A percentile compares a stretch with the other conserved stretches of the same genome.
These are phyloP conservation scores for Bombus superbus DNA, from an alignment of 1,140 invertebrate species.

Conservation along the genomic window DNA sequence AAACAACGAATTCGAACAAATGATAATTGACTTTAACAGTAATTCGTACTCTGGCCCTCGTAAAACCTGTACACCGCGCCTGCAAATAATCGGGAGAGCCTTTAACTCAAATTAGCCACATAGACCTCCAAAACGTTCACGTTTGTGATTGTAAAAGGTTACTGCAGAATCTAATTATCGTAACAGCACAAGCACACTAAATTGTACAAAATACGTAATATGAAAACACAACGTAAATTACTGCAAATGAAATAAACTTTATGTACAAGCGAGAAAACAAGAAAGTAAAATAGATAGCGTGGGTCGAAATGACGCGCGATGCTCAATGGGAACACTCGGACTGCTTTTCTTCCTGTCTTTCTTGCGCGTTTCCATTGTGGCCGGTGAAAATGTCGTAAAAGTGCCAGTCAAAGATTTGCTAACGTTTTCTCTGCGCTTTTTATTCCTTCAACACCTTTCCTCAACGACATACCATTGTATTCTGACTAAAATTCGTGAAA, in stretches of 20 bases:
- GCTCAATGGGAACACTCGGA: background rate
- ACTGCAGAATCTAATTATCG: background rate
- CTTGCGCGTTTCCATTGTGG: background rate
- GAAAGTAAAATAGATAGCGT: background rate
- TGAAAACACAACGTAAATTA: background rate
- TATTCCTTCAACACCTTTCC: background rate
- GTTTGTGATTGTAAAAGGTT: constrained; percentile 49
- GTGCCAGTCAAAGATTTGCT: background rate
- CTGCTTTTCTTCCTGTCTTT: background rate
- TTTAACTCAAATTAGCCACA: constrained; percentile 58
- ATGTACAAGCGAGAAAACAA: background rate
- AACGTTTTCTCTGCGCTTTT: background rate
- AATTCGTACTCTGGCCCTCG: too few species aligned
- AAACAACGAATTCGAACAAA: too few species aligned
- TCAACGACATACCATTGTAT: background rate
- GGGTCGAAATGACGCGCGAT: background rate
- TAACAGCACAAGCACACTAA: background rate
- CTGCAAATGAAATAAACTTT: background rate
- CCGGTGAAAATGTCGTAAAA: background rate
- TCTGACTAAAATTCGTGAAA: background rate
- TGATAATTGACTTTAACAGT: too few species aligned
- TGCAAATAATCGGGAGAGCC: background rate
- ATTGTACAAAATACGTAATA: background rate
- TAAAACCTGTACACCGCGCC: constrained; percentile 8
- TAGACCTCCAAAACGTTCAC: constrained; percentile 11